These are phyloP conservation scores for Tyria jacobaeae DNA, from an alignment of 2,888 invertebrate species.

Conservation along the genomic window DNA sequence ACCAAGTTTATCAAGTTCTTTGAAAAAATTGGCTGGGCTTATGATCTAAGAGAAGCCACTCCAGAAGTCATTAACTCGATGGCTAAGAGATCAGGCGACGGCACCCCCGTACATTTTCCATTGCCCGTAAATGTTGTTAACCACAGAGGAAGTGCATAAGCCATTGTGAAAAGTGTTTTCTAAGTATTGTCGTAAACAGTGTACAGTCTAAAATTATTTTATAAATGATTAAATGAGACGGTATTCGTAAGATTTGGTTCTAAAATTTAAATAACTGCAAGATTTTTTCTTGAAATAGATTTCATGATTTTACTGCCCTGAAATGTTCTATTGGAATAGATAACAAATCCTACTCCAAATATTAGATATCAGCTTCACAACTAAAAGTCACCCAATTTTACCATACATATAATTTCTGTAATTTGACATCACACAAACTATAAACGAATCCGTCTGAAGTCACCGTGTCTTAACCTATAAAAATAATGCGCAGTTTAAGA, in stretches of 20 bases:
- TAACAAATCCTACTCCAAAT: no score
- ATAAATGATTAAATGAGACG: background rate
- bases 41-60: conserved; percentile 75
- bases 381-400: no score
- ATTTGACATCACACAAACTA: no score
- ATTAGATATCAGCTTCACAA: no score
- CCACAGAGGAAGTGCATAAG: conserved; percentile 48
- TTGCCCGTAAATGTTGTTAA: conserved; percentile 34
- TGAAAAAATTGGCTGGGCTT: conserved; percentile 78
- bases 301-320: background rate
- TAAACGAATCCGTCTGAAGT: no score
- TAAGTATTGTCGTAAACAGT: background rate
- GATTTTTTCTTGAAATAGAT: background rate
- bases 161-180: background rate
- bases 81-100: conserved; percentile 77
- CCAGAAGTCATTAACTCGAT: conserved; percentile 77
- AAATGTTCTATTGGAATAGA: no score
- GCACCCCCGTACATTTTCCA: conserved; percentile 75
- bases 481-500: no score
- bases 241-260: background rate
- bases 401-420: no score
- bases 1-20: conserved; percentile 73
- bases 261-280: background rate
- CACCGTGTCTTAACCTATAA: no score
- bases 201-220: background rate